Evolutionary conservation across 35 echinoderm and acorn worm genomes (phyloP), one percentile per base, ranked within the genome.

Genomic region (Holothuria glaberrima): DNA sequence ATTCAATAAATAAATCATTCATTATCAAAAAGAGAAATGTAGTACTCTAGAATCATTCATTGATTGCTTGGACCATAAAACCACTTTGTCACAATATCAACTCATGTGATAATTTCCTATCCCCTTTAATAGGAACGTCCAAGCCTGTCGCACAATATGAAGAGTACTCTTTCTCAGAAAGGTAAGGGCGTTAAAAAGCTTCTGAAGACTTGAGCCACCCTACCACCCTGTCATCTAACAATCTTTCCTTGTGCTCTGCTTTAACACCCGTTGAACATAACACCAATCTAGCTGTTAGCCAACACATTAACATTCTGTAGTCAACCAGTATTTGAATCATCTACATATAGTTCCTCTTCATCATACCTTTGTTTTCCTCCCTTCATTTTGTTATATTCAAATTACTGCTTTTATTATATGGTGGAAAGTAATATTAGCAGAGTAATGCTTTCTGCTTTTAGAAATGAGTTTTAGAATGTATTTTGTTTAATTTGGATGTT

Each of bases 141-240:
- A 87, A 71, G 85, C 61, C 85, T 71, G 85, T 71, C 62, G 65
- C 61, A 17, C 85, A 87, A 71, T 87, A 87, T 71, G 85, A 87
- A 87, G 85, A 87, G 36, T 87, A 69, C 44, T 87, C 85, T 21
- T 87, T 87, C 45, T 87, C 85, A 30, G 85, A 87, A 87, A 87
- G 85, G 85, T 87, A 87, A 87, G 85, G 32, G 33, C 9, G 19
- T 18, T 25, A 60, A 62, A 84, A 84, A 78, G 71, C 34, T 78
- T 60, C 80, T 33, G 59, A 59, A 48, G 34, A 61, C 80, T 61
- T 84, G 80, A 84, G n/a, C 52, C 74, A 50, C 36, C 74, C 74
- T 25, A 25, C 33, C 17, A 17, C 74, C 74, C 80, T 61, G 52
- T 63, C 80, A 30, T 84, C 30, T 54, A 54, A 54, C 50, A 54